Evolutionary conservation across 2,888 invertebrate genomes (phyloP), one percentile per base, ranked within the genome.

Genomic region (Gastrophysa polygoni): DNA sequence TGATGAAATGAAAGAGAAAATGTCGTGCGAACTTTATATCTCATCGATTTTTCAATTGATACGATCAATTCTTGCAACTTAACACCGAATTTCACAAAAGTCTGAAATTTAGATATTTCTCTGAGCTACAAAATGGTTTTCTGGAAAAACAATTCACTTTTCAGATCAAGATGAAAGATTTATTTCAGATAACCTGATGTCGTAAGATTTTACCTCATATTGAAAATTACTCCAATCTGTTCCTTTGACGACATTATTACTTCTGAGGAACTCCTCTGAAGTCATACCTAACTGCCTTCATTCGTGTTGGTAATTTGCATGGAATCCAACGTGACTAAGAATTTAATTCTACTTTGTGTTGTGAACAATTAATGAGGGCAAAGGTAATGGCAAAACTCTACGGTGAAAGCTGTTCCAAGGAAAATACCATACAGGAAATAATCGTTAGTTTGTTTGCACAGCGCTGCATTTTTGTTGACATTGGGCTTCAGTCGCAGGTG

Each of bases 311-410:
- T 21, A 55, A 49, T 60, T 60, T 60, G 44, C 60, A 55, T 60
- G 29, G 49, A 55, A 60, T 60, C 50, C 43, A 20, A 55, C 43
- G 28, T 49, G 24, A 48, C 55, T 48, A 24, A 28, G 43, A 49
- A 48, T 55, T 48, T 55, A 24, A 49, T 28, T 49, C 32, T 49
- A 54, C 59, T 50, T 56, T 60, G 55, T 49, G 50, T 28, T 49
- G 50, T 60, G 50, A 60, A 60, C 55, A 60, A 60, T 60, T 49
- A 55, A 56, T 56, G 34, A 55, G 43, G 29, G 44, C 50, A 47
- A 44, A 60, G 48, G 50, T 48, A 55, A 50, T 32, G 18, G 50
- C 28, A 14, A 21, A 18, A 49, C 18, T 55, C 28, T 47, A 43
- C n/a, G 29, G n/a, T 21, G 59, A 24, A 49, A 48, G 43, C 48